Base-by-base conservation (phyloP, 2,113 vertebrate genomes). In the Cacatua alba region DNA sequence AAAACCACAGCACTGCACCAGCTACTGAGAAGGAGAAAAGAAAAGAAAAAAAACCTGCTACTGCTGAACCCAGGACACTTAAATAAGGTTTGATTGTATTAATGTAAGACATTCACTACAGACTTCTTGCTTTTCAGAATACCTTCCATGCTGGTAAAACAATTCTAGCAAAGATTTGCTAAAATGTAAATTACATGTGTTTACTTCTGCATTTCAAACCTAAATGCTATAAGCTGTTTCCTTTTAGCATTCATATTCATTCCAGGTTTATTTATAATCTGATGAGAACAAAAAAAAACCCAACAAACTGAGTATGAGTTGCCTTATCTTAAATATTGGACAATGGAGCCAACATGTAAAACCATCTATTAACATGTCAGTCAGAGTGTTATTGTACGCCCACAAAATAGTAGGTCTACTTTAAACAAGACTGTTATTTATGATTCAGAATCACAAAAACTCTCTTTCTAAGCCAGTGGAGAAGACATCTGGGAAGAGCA, bases 321-420 rank as follows among this genome's bases (percentile, higher is more conserved):
- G 41, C 49, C 44, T 72, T 90, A n/a, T 87, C 68, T 80, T 91
- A 77, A 90, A 75, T 31, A 91, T 41, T 90, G 88, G 90, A 39
- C 90, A 78, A 43, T 12, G 11, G 20, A 93, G 49, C 71, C 82
- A 90, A 74, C 11, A 11, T n/a, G 20, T 82, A 75, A 80, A 92
- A 43, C 49, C 18, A 21, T 79, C 35, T 65, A 88, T 93, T 95
- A 96, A 6, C 10, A 37, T 70, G 86, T 87, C 92, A 95, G 46
- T 80, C 74, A 91, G 72, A 57, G 52, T 70, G 19, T 41, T 88
- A 49, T 68, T 92, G 25, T 76, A 71, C 70, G 89, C 31, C 71
- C 25, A 17, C 44, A 78, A 90, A 97, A 91, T 76, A 86, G 41
- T 17, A 94, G 35, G 53, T 91, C 84, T 95, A 12, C 59, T 93